Evolutionary conservation across 2,888 invertebrate genomes (phyloP), one percentile per base, ranked within the genome.

Genomic region (Orchesellides sinensis): DNA sequence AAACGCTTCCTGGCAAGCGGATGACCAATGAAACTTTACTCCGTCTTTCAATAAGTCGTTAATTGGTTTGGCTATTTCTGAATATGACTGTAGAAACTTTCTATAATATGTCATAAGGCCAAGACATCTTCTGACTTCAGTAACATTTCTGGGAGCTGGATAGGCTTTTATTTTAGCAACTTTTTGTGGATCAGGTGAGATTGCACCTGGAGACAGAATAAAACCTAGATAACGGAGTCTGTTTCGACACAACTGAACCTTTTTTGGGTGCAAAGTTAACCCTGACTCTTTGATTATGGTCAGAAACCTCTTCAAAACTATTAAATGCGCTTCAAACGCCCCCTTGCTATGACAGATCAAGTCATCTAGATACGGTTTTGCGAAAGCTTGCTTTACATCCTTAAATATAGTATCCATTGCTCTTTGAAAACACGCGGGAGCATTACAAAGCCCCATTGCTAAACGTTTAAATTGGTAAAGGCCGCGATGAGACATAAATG

Each of bases 201-300:
- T 86, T 4, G 88, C 89, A 3, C 89, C 88, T 0, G 88, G 79
- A 4, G 89, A 88, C 10, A 90, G 85, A 1, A 89, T 87, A 63
- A 89, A 90, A 1, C 90, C 90, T 40, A 90, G 72, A 72, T 89
- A 90, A 0, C 88, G 87, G 12, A 90, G n/a, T 12, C 35, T 29
- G 2, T 4, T 27, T n/a, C 21, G 6, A 21, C 69, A 81, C 5
- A 69, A 49, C 63, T 83, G 85, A 10, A 86, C 86, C 78, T 89
- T 89, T 0, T 52, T 45, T 0, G 85, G 80, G 75, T 89, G 88
- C 6, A 89, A 77, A 0, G 83, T 85, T 0, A 89, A 54, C 0
- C 88, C 87, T 23, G 84, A 77, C 14, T 83, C 27, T 88, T 8
- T 29, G 5, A 86, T 87, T 87, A 25, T 87, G 29, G 70, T n/a